A percentile compares a stretch with the other conserved stretches of the same genome.
Evolutionary conservation across 1,140 invertebrate genomes (phyloP).

Genomic region (Sarcophaga bullata): DNA sequence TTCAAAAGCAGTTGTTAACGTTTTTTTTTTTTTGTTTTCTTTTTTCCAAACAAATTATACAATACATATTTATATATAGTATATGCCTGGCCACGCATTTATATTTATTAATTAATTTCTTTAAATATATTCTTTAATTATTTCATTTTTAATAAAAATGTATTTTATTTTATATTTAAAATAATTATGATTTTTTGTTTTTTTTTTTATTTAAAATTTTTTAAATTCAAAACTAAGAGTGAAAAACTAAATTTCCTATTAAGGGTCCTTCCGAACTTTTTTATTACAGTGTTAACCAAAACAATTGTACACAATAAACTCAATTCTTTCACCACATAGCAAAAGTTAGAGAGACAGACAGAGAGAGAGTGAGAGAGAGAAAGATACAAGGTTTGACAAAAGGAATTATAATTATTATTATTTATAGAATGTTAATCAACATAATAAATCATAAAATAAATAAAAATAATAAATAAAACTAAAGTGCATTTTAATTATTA

Average conservation of each 20-base stretch:
- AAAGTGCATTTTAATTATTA: not conserved
- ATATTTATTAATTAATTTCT: too few species aligned
- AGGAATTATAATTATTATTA: too few species aligned
- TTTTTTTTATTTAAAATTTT: not conserved
- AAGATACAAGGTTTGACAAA: not conserved
- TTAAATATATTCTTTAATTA: not conserved
- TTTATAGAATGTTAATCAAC: too few species aligned
- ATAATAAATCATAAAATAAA: not conserved
- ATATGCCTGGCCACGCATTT: constrained; percentile 64
- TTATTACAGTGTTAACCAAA: constrained; percentile 11
- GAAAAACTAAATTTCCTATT: constrained; percentile 5
- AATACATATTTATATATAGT: not conserved
- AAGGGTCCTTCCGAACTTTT: not conserved
- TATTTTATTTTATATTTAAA: not conserved
- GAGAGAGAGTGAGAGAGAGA: not conserved
- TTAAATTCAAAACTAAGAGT: not conserved
- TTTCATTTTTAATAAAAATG: not conserved
- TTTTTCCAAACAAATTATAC: constrained; percentile 35
- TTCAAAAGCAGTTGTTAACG: constrained; percentile 33
- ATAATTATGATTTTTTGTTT: not conserved
- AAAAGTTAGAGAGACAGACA: constrained; percentile 11
- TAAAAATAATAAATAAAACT: not conserved
- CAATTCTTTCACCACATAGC: not conserved
- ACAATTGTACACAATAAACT: not conserved
- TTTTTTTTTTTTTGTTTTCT: constrained; percentile 33